Evolutionary conservation across 2,113 vertebrate genomes (phyloP).

Genomic region (Austrofundulus limnaeus): DNA sequence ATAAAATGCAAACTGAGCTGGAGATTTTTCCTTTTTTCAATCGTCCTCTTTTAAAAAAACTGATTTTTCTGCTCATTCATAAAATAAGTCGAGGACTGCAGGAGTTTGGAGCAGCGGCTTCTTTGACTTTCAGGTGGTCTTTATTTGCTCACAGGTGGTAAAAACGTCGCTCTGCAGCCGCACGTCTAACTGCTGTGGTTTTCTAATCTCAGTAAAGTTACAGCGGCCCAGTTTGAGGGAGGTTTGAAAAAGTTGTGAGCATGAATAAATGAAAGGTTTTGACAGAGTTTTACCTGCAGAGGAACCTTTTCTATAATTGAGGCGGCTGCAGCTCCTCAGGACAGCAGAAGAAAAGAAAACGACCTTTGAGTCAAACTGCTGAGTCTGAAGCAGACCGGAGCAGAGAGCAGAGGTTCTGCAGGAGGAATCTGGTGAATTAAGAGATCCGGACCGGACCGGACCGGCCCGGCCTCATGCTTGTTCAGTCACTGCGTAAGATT

Average conservation of each 20-base stretch:
- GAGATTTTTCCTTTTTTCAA: no score
- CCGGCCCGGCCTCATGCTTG: conserved; percentile 41
- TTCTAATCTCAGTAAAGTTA: not conserved
- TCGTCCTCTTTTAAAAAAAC: no score
- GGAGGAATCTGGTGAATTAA: no score
- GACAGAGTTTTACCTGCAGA: conserved; percentile 25
- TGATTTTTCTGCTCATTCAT: not conserved
- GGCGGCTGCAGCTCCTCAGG: conserved; percentile 16
- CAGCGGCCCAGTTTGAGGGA: conserved; percentile 12
- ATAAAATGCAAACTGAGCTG: no score
- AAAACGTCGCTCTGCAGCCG: no score
- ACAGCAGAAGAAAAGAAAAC: conserved; percentile 13
- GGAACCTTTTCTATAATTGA: conserved; percentile 31
- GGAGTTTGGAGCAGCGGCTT: no score
- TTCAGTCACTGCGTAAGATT: conserved; percentile 40
- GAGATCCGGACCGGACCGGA: no score
- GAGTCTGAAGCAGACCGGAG: conserved; percentile 1
- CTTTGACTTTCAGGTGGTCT: no score
- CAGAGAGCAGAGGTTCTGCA: conserved; percentile 2
- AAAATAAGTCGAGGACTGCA: not conserved
- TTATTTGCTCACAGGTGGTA: no score
- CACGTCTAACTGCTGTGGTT: no score
- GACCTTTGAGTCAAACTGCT: conserved; percentile 30
- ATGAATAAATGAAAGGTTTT: conserved; percentile 51
- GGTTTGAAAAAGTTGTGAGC: conserved; percentile 24